phyloP scores from a whole-genome alignment of 2,797 vertebrate genomes.

The Limosa lapponica region DNA sequence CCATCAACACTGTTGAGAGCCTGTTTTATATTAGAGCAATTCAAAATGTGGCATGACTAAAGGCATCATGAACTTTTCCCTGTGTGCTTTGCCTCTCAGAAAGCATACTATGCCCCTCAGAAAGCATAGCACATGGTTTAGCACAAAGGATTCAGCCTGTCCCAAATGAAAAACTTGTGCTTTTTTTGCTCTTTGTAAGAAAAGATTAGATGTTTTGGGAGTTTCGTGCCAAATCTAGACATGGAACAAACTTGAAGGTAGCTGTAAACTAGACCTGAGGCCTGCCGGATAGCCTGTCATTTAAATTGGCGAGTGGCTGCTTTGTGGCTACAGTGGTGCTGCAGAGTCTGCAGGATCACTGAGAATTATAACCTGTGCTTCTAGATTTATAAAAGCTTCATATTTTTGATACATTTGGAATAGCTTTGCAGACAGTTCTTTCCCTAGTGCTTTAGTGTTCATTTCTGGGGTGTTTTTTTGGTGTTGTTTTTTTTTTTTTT shows the following conservation, averaged over 20 bases:
- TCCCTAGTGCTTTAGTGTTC: not conserved
- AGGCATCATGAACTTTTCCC: not conserved
- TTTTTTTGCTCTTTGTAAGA: not conserved
- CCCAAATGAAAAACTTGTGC: not conserved
- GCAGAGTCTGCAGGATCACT: not conserved
- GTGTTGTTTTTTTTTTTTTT: too few relatives aligned
- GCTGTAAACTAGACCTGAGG: not conserved
- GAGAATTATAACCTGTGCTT: not conserved
- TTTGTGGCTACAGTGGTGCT: not conserved
- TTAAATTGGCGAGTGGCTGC: not conserved
- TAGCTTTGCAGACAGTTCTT: not conserved
- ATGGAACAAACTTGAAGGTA: not conserved
- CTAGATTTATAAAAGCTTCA: not conserved
- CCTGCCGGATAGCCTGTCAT: not conserved
- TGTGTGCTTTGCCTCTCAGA: not conserved
- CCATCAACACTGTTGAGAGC: not conserved
- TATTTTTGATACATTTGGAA: not conserved
- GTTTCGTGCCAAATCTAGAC: not conserved
- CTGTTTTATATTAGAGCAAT: not conserved
- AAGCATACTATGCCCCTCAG: not conserved
- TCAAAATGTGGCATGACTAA: not conserved
- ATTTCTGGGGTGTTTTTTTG: too few relatives aligned
- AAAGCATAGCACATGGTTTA: not conserved
- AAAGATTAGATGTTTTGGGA: not conserved
- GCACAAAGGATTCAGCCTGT: not conserved